Conservation (phyloP, 2,797 vertebrate genomes). For the Rhabdophis nuchalis region DNA sequence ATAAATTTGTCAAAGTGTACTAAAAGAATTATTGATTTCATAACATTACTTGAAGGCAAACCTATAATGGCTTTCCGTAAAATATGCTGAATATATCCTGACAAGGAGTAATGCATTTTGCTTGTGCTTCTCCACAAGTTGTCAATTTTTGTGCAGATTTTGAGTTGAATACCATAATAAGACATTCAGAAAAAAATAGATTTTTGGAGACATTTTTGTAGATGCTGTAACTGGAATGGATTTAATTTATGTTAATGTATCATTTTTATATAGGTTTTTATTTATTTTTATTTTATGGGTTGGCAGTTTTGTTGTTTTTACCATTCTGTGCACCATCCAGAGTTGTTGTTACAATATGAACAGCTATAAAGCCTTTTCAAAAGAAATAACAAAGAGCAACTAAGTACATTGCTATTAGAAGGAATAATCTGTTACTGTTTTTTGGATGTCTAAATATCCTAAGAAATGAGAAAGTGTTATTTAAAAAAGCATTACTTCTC, state of each 20-base stretch:
- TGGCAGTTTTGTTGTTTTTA: not conserved
- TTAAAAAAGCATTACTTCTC: not conserved
- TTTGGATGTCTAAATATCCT: constrained; percentile 37
- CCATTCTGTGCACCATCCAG: not conserved
- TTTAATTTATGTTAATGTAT: constrained; percentile 29
- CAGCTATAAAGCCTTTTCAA: not conserved
- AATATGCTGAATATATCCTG: not conserved
- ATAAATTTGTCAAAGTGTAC: not conserved
- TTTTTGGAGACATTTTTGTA: constrained; percentile 30
- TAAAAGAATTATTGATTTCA: not conserved
- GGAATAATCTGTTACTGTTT: constrained; percentile 22
- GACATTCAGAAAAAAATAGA: not conserved
- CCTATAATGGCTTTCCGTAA: not conserved
- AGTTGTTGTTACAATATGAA: not conserved
- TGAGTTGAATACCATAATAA: not conserved
- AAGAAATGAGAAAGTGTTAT: not conserved
- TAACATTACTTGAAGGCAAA: not conserved
- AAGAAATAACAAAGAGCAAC: not conserved
- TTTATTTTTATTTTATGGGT: not conserved
- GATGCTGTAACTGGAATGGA: constrained; percentile 34
- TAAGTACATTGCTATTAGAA: constrained; percentile 17
- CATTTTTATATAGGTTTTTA: not conserved
- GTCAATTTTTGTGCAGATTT: not conserved
- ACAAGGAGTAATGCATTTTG: not conserved
- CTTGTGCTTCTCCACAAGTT: not conserved